Conservation (phyloP, 2,888 invertebrate genomes). For the Cephus runcator region DNA sequence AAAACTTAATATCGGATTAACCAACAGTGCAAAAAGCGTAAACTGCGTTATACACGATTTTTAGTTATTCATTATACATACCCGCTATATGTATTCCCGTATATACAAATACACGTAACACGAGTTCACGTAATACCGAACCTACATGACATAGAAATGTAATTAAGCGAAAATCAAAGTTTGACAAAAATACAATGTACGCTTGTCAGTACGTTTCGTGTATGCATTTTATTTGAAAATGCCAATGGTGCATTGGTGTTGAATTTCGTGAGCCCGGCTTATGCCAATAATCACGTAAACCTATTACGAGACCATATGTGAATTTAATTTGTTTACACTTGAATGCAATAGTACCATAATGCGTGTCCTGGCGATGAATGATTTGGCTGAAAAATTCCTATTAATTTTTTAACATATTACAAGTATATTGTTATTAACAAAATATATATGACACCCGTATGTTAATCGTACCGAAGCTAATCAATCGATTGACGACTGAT, state of each 20-base stretch:
- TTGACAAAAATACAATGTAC: not conserved
- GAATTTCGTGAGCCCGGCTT: too few species aligned
- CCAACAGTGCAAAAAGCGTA: not conserved
- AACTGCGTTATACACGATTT: not conserved
- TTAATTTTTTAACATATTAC: not conserved
- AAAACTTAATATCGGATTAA: too few species aligned
- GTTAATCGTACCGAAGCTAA: not conserved
- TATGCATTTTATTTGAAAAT: not conserved
- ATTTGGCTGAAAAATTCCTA: not conserved
- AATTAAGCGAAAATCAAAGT: not conserved
- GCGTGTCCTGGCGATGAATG: not conserved
- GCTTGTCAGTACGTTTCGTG: not conserved
- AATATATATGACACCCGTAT: not conserved
- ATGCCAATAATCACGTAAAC: not conserved
- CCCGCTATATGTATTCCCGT: not conserved
- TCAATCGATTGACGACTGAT: not conserved
- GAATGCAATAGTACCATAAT: not conserved
- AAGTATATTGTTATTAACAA: not conserved
- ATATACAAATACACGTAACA: not conserved
- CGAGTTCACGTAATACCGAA: too few species aligned
- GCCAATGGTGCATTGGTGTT: too few species aligned
- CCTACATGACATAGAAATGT: not conserved
- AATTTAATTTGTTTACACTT: not conserved
- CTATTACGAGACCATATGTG: not conserved
- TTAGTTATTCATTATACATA: not conserved